Base-by-base conservation (phyloP, 2,113 vertebrate species). In the Mus spicilegus region DNA sequence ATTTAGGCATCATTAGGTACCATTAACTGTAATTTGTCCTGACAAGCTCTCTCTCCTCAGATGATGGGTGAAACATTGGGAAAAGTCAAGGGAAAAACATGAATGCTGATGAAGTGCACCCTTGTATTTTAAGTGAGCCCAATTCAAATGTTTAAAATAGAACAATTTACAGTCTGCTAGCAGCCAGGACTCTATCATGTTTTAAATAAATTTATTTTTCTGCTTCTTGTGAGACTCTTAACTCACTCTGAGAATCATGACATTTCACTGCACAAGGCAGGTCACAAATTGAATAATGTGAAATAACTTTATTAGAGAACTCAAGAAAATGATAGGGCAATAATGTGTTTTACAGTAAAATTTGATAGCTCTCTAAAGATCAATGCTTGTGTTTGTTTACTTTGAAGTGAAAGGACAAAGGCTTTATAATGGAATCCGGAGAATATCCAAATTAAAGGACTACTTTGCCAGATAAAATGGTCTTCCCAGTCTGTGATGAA, bases 11-110 rank as follows among this genome's bases (percentile, higher is more conserved):
- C 98, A 98, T 98, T 98, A 98, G 98, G 97, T 96, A 98, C 96
- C 97, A 98, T 98, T 98, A 98, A 97, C 94, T 97, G 95, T 97
- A 98, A 98, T 98, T 98, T 98, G 97, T 96, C 88, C 96, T 98
- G 98, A 98, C 98, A 98, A 97, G 96, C 96, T 98, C 95, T 96
- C 97, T 98, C 96, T 98, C 97, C 96, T 98, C 96, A 97, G 95
- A 95, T 98, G 98, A 98, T 97, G 96, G 97, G 95, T 96, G 93
- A 98, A 98, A 98, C 96, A 94, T 72, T 97, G 96, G 97, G 90
- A 98, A 96, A 98, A 98, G 96, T 97, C 78, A 61, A 96, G 97
- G 97, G 97, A 98, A 97, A 98, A 98, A 97, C 93, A 96, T 98
- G 97, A 98, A 97, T 82, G 73, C 94, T 97, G 96, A 97, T 97